Conservation (phyloP, 2,888 invertebrate species). For the Trisateles emortualis region DNA sequence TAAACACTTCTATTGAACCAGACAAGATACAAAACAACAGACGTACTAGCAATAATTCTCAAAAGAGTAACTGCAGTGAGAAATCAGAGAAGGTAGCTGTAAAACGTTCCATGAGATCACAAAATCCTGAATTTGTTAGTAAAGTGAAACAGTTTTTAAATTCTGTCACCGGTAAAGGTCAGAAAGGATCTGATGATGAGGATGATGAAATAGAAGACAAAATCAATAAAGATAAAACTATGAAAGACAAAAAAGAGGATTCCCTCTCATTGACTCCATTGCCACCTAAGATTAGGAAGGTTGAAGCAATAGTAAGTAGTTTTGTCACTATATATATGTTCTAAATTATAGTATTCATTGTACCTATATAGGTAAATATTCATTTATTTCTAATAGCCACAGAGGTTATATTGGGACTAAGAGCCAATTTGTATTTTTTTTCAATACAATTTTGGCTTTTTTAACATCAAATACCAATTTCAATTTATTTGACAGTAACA, state of each 20-base stretch:
- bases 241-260: conserved; percentile 38
- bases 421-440: neutral
- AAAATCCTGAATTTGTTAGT: conserved; percentile 88
- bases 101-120: conserved; percentile 87
- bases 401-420: too few relatives aligned
- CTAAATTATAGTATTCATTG: too few relatives aligned
- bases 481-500: neutral
- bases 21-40: conserved; percentile 66
- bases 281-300: conserved; percentile 57
- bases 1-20: conserved; percentile 71
- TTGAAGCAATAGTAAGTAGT: conserved; percentile 48
- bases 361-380: too few relatives aligned
- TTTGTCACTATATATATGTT: too few relatives aligned
- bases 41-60: conserved; percentile 71
- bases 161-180: conserved; percentile 77
- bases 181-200: conserved; percentile 67
- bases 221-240: conserved; percentile 52
- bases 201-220: conserved; percentile 55
- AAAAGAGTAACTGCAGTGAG: conserved; percentile 73
- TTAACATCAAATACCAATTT: neutral
- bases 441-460: too few relatives aligned
- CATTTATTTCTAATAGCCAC: too few relatives aligned
- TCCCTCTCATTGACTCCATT: conserved; percentile 36
- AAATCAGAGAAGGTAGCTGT: conserved; percentile 66
- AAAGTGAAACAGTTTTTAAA: conserved; percentile 88